A percentile compares a stretch with the other conserved stretches of the same genome.
phyloP scores from a whole-genome alignment of 2,797 vertebrate genomes.

The Diglossa cyanea region DNA sequence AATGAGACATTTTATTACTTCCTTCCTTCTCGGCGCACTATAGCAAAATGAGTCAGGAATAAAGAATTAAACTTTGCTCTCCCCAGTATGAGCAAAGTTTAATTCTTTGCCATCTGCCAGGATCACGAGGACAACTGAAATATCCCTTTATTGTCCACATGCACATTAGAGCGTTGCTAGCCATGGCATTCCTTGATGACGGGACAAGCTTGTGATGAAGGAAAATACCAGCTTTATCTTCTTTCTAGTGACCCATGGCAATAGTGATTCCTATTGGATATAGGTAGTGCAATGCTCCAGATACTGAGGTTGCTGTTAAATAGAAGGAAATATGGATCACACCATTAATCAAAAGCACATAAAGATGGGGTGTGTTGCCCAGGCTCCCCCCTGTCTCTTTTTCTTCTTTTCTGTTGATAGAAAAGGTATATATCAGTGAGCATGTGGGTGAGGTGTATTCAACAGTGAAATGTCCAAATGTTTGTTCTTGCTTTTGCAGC shows the following conservation, averaged over 20 bases:
- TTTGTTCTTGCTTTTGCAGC: neutral
- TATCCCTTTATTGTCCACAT: neutral
- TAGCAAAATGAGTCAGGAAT: neutral
- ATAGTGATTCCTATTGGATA: neutral
- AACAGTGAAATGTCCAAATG: neutral
- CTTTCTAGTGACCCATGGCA: neutral
- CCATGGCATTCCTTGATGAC: neutral
- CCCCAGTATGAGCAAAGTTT: neutral
- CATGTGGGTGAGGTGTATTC: neutral
- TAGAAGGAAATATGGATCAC: neutral
- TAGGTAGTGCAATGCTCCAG: neutral
- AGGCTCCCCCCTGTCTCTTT: neutral
- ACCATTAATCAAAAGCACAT: neutral
- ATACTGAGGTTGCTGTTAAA: neutral
- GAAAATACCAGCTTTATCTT: neutral
- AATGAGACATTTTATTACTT: slow-evolving; percentile 49
- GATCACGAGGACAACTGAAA: neutral
- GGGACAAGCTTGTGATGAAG: neutral
- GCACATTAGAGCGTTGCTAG: neutral
- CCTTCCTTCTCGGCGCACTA: slow-evolving; percentile 9
- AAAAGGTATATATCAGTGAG: neutral
- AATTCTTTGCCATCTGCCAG: neutral
- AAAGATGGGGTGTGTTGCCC: neutral
- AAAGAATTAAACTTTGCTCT: neutral
- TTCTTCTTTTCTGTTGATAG: neutral